Percentiles rank a stretch among this genome's conserved stretches.
phyloP scores from a whole-genome alignment of 2,797 vertebrate species.

The Erithacus rubecula region DNA sequence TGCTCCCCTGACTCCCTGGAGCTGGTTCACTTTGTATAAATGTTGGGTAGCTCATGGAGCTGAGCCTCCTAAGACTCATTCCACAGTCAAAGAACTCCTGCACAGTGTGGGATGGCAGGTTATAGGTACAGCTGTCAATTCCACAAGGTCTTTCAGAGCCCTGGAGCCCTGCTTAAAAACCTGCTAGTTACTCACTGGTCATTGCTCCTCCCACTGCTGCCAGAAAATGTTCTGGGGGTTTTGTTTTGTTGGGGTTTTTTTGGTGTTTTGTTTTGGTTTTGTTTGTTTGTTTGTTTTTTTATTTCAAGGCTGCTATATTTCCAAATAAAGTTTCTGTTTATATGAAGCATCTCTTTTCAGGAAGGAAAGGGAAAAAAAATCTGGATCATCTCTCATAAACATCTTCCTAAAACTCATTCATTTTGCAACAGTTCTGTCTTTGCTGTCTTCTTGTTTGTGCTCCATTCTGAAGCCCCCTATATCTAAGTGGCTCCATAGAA shows the following conservation, averaged over 20 bases:
- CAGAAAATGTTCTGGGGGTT: background rate
- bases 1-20: background rate
- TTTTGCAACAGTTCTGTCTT: background rate
- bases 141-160: background rate
- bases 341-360: background rate
- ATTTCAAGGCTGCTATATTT: background rate
- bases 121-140: background rate
- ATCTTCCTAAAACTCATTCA: background rate
- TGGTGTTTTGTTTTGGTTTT: background rate
- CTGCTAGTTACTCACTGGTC: background rate
- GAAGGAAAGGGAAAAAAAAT: background rate
- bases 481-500: background rate
- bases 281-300: background rate
- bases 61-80: background rate
- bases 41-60: background rate
- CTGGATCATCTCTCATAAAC: background rate
- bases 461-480: background rate
- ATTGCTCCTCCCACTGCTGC: background rate
- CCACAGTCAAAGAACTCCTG: background rate
- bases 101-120: background rate
- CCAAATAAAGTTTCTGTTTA: background rate
- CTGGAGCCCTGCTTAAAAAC: background rate
- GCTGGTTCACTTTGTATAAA: background rate
- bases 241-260: background rate
- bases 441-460: background rate